Percentiles rank a stretch among this genome's conserved stretches.
Evolutionary conservation across 2,888 invertebrate genomes (phyloP).

Genomic region (Orthosia incerta): DNA sequence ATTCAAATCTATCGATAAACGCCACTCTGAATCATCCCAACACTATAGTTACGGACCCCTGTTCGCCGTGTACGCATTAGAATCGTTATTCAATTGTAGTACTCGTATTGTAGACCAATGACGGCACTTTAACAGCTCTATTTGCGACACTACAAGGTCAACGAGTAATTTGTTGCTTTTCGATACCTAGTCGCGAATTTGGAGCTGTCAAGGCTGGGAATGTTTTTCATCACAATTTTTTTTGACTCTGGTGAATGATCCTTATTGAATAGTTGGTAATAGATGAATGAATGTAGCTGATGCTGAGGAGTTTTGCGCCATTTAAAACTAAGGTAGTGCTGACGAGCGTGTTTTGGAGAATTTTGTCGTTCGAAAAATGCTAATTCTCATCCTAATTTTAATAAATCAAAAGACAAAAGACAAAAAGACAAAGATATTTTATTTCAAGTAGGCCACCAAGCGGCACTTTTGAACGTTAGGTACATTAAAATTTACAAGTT

Average conservation of each 20-base stretch:
- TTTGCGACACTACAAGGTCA: constrained; percentile 63
- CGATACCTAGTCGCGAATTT: constrained; percentile 35
- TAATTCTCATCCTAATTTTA: too few relatives aligned
- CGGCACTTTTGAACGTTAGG: too few relatives aligned
- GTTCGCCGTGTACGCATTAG: constrained; percentile 79
- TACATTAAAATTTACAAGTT: too few relatives aligned
- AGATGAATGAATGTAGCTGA: too few relatives aligned
- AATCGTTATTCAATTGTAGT: constrained; percentile 89
- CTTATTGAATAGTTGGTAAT: too few relatives aligned
- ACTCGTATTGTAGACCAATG: constrained; percentile 83
- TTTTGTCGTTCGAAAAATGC: too few relatives aligned
- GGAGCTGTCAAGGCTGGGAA: neutral
- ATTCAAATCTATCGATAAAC: constrained; percentile 22
- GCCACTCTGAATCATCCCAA: constrained; percentile 43
- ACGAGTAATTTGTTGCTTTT: constrained; percentile 58
- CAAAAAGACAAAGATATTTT: too few relatives aligned
- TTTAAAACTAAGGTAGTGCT: too few relatives aligned
- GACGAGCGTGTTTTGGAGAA: too few relatives aligned
- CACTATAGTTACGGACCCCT: constrained; percentile 77
- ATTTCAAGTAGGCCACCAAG: too few relatives aligned
- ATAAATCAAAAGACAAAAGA: too few relatives aligned
- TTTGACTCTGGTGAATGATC: neutral
- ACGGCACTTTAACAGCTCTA: constrained; percentile 76
- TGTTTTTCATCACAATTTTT: neutral
- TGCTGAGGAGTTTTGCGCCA: too few relatives aligned